phyloP scores from a whole-genome alignment of 2,113 vertebrate genomes.

The Aptenodytes patagonicus region DNA sequence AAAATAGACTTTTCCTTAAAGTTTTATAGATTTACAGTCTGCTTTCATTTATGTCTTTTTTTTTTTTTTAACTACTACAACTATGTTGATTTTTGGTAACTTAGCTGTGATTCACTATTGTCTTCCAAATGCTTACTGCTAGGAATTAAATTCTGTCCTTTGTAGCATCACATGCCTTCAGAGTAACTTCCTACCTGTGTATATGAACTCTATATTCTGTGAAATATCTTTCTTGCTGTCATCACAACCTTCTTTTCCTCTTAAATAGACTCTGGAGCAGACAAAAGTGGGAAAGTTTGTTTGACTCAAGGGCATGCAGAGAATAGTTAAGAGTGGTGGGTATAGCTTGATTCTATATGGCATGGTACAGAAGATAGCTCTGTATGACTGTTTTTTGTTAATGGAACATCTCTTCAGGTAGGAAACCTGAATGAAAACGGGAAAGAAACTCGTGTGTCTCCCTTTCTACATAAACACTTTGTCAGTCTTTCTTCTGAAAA shows the following conservation, averaged over 20 bases:
- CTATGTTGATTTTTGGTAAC: neutral
- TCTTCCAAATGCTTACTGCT: neutral
- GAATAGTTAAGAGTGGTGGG: neutral
- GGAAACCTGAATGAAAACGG: neutral
- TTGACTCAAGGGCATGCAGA: neutral
- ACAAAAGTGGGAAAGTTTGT: neutral
- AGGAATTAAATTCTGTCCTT: neutral
- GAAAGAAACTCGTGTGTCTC: neutral
- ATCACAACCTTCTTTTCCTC: neutral
- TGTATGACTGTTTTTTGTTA: neutral
- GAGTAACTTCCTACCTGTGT: neutral
- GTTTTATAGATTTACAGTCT: neutral
- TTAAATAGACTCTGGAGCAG: neutral
- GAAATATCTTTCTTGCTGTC: neutral
- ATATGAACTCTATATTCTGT: neutral
- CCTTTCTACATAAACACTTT: neutral
- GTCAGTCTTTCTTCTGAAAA: neutral
- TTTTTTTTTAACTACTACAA: neutral
- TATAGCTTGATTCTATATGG: neutral
- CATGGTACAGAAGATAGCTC: neutral
- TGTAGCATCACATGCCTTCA: neutral
- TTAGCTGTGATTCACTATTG: neutral
- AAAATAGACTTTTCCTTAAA: neutral
- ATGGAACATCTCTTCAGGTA: neutral
- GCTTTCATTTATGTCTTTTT: neutral